Evolutionary conservation across 37 sponge, comb jelly and placozoan genomes (phyloP), one percentile per base, ranked within the genome.

Genomic region (Crambe crambe): DNA sequence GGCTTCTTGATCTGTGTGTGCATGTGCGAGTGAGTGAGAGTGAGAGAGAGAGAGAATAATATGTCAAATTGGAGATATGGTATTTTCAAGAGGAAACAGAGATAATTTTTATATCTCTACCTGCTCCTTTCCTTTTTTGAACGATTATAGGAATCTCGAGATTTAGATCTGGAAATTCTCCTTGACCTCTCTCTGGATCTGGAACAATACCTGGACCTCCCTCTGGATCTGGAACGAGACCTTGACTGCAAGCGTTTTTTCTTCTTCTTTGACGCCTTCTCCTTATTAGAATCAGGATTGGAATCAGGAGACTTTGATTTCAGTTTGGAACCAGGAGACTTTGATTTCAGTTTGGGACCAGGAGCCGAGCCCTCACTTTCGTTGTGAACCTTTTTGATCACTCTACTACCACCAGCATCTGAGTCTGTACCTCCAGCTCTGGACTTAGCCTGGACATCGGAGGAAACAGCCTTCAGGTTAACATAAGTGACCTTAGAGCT

Each of bases 181-280:
- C 1, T 3, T 8, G 70, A 70, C 26, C 15, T 32, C 18, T 23
- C 21, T 41, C 42, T 39, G 8, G 68, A 68, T 68, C 68, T 68
- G 6, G 68, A 68, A 22, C 22, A 23, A 26, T 38, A 43, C 23
- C 75, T 77, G 21, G 67, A 60, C 22, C 62, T 39, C 2, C 43
- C 0, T 66, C 84, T 83, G 41, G 56, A 42, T 12, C 40, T 29
- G 30, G 83, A 83, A 58, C 38, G 57, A 1, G 80, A 79, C 80
- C 70, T 77, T 23, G 72, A 71, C 58, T 35, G 40, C 37, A 41
- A 61, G 6, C 62, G 17, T 10, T 25, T 9, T 47, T 43, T 72
- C 18, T 22, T 39, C 21, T 22, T 18, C n/a, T 8, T 31, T 44
- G 4, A 21, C 25, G 54, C 5, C 8, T n/a, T 37, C 37, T 37